Percentiles rank a stretch among this genome's conserved stretches.
Conservation (phyloP, 2,113 vertebrate genomes). For the Micromys minutus region DNA sequence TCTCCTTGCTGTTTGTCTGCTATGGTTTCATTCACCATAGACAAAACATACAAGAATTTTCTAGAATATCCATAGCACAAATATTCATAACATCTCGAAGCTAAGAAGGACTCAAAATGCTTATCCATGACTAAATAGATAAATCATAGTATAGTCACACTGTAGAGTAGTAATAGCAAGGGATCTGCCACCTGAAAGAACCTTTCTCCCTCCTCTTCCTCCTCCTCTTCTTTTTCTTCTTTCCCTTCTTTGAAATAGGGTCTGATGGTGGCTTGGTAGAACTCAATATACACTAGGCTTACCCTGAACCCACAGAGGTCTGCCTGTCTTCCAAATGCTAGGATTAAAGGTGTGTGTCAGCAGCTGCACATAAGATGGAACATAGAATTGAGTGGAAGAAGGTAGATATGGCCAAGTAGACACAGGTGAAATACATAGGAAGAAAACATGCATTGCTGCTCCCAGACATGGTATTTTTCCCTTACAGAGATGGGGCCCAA, state of each 20-base stretch:
- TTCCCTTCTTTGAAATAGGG: not conserved
- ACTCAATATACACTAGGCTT: not conserved
- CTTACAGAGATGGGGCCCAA: not conserved
- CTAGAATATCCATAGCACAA: not conserved
- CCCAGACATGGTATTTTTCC: not conserved
- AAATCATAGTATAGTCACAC: not conserved
- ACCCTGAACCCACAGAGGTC: not conserved
- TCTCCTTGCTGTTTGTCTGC: not conserved
- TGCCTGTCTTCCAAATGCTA: not conserved
- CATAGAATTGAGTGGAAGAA: not conserved
- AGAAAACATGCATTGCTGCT: not conserved
- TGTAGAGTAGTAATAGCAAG: not conserved
- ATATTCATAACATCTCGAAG: not conserved
- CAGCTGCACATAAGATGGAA: not conserved
- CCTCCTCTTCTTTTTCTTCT: not conserved
- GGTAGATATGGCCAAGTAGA: not conserved
- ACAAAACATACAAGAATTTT: not conserved
- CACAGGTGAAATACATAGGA: not conserved
- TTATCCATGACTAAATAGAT: not conserved
- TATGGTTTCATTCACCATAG: not conserved
- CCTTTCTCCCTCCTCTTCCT: not conserved
- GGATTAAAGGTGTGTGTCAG: not conserved
- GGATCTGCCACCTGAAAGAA: not conserved
- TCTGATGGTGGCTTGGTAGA: too few relatives aligned
- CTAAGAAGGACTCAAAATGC: not conserved